Evolutionary conservation across 2,888 invertebrate genomes (phyloP).

Genomic region (Notodonta ziczac): DNA sequence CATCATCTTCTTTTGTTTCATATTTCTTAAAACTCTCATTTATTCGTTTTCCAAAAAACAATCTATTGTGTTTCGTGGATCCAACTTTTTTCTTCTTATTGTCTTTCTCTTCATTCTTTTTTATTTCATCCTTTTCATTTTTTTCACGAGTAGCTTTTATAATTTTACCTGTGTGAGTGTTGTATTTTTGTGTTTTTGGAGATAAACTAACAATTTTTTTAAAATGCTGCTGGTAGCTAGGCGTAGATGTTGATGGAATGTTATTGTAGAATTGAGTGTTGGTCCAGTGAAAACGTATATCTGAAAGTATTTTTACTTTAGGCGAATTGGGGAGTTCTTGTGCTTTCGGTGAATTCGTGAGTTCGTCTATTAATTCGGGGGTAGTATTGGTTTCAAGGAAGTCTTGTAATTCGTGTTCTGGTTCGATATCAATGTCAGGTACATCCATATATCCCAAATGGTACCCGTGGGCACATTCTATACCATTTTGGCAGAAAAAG

Average conservation of each 20-base stretch:
- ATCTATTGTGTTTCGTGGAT: too few species aligned
- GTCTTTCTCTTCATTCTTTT: too few species aligned
- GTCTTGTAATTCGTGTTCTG: constrained; percentile 9
- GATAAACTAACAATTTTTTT: too few species aligned
- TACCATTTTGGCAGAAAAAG: constrained; percentile 12
- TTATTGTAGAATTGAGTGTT: constrained; percentile 8
- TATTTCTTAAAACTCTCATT: too few species aligned
- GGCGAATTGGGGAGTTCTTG: constrained; percentile 7
- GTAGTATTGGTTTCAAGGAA: constrained; percentile 14
- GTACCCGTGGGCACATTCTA: constrained; percentile 10
- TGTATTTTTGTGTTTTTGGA: background rate
- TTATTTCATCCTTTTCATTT: background rate
- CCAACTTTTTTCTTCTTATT: too few species aligned
- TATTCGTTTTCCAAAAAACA: too few species aligned
- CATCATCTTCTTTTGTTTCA: too few species aligned
- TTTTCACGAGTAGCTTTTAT: constrained; percentile 9
- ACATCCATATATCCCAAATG: constrained; percentile 13
- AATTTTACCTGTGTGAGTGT: constrained; percentile 1
- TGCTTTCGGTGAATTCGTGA: background rate
- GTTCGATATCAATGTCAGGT: constrained; percentile 7
- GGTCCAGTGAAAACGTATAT: constrained; percentile 10
- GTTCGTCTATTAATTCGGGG: constrained; percentile 7
- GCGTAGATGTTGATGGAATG: background rate
- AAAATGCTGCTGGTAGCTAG: too few species aligned
- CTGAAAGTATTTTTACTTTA: constrained; percentile 11